These are phyloP conservation scores for Cheumatopsyche charites DNA, from an alignment of 1,140 invertebrate genomes.

Conservation along the genomic window DNA sequence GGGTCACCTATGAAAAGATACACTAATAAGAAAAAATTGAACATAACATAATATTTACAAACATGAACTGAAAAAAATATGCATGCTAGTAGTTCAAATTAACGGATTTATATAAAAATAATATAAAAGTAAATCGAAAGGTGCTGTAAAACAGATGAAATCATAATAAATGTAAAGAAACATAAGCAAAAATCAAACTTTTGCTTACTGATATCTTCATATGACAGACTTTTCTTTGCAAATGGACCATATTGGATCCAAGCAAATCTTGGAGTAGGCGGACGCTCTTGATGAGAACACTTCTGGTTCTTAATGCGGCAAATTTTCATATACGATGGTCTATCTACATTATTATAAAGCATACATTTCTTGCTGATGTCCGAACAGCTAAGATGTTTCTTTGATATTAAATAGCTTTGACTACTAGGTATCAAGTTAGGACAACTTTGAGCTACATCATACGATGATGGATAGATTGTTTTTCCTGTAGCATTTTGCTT, in stretches of 20 bases:
- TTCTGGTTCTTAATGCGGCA: conserved; percentile 28
- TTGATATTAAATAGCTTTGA: neutral
- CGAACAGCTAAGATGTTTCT: conserved; percentile 2
- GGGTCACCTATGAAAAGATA: too few relatives aligned
- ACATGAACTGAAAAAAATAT: too few relatives aligned
- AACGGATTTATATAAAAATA: too few relatives aligned
- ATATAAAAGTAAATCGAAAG: too few relatives aligned
- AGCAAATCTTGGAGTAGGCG: conserved; percentile 21
- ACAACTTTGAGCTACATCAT: conserved; percentile 51
- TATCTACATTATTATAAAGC: conserved; percentile 3
- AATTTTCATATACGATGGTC: conserved; percentile 36
- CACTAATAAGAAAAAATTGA: too few relatives aligned
- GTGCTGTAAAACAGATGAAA: conserved; percentile 2
- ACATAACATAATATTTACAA: too few relatives aligned
- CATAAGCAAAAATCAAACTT: conserved; percentile 10
- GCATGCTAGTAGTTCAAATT: too few relatives aligned
- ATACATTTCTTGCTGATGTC: conserved; percentile 1
- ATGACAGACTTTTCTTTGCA: conserved; percentile 26
- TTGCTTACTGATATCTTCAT: conserved; percentile 45
- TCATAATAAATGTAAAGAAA: conserved; percentile 15
- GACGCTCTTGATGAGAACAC: conserved; percentile 19
- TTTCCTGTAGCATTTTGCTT: conserved; percentile 24
- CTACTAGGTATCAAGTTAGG: conserved; percentile 50
- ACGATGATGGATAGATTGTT: neutral
- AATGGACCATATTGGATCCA: conserved; percentile 30